phyloP scores from a whole-genome alignment of 2,888 invertebrate genomes.

The Cantharis rustica region DNA sequence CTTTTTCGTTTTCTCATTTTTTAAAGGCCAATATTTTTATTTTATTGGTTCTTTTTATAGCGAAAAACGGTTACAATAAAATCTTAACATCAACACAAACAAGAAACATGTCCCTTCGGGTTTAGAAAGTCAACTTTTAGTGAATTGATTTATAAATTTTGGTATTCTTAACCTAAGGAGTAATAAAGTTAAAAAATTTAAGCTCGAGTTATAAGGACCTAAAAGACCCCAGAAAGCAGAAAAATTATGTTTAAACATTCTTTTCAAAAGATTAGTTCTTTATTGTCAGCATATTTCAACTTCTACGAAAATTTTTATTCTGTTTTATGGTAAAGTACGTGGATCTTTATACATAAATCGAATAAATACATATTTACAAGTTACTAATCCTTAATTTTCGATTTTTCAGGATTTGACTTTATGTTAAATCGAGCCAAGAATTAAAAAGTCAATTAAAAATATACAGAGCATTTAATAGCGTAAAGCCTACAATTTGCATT shows the following conservation, averaged over 20 bases:
- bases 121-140: background rate
- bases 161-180: background rate
- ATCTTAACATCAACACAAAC: background rate
- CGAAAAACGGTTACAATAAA: background rate
- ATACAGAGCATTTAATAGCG: background rate
- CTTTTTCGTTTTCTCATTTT: background rate
- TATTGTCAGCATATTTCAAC: background rate
- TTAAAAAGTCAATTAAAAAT: background rate
- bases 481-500: background rate
- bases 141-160: background rate
- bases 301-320: background rate
- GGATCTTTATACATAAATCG: background rate
- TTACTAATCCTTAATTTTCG: background rate
- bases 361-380: background rate
- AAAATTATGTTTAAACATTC: background rate
- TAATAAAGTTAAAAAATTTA: background rate
- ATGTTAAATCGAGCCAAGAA: background rate
- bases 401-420: background rate
- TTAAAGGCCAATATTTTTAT: background rate
- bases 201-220: background rate
- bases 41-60: background rate
- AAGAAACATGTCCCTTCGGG: background rate
- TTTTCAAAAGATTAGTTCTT: background rate
- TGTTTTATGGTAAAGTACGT: background rate
- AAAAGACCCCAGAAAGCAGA: background rate